A percentile compares a stretch with the other conserved stretches of the same genome.
Evolutionary conservation across 2,888 invertebrate genomes (phyloP).

Genomic region (Hyppa rectilinea): DNA sequence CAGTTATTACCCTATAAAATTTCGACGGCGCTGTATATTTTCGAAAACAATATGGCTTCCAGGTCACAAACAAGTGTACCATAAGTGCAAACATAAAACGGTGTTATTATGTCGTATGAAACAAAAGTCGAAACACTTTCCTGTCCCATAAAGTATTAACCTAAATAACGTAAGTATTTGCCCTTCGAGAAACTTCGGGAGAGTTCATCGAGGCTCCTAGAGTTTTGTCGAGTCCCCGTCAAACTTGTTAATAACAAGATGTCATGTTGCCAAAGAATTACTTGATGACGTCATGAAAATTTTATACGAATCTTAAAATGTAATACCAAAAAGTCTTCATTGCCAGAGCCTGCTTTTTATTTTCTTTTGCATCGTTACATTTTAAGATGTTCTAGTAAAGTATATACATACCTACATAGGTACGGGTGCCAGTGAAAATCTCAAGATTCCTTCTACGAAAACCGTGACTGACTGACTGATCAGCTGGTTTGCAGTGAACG

Average conservation of each 20-base stretch:
- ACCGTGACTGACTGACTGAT: too few relatives aligned
- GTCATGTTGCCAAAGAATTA: slow-evolving; percentile 52
- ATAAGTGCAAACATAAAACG: slow-evolving; percentile 58
- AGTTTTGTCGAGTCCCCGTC: slow-evolving; percentile 59
- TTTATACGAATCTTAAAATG: slow-evolving; percentile 29
- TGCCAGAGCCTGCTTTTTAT: background rate
- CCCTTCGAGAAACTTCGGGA: slow-evolving; percentile 55
- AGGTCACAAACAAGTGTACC: slow-evolving; percentile 42
- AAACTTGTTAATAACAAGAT: slow-evolving; percentile 69
- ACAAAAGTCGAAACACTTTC: slow-evolving; percentile 58
- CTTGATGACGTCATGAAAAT: slow-evolving; percentile 22
- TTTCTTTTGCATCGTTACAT: background rate
- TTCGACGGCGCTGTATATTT: slow-evolving; percentile 14
- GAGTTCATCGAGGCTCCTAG: slow-evolving; percentile 63
- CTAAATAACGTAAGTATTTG: slow-evolving; percentile 62
- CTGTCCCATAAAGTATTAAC: slow-evolving; percentile 62
- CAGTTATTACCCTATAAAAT: slow-evolving; percentile 20
- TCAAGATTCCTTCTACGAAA: too few relatives aligned
- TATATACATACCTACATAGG: too few relatives aligned
- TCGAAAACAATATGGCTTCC: slow-evolving; percentile 33
- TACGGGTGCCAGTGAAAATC: background rate
- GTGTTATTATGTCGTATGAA: slow-evolving; percentile 50
- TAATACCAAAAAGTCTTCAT: background rate
- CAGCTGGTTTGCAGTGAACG: too few relatives aligned
- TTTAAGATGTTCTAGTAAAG: background rate